phyloP scores from a whole-genome alignment of 1,140 invertebrate species.

The Cyclargus thomasi region DNA sequence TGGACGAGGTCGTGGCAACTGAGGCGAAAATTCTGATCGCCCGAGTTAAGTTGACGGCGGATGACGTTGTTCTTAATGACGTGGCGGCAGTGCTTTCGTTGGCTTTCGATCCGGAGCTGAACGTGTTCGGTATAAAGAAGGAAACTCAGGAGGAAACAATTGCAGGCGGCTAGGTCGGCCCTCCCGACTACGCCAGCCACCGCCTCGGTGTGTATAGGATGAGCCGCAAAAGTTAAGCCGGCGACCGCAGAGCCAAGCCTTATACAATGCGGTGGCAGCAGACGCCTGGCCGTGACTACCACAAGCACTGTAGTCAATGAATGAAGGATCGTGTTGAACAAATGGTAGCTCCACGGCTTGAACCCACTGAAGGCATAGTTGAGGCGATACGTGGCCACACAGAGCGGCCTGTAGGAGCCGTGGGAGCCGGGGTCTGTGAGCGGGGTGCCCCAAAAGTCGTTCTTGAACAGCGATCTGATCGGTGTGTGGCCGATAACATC shows the following conservation, averaged over 20 bases:
- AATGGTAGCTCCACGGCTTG: constrained; percentile 92
- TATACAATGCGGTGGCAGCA: constrained; percentile 77
- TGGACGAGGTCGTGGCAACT: constrained; percentile 62
- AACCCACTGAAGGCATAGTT: constrained; percentile 92
- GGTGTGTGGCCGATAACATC: constrained; percentile 87
- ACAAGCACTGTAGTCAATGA: constrained; percentile 87
- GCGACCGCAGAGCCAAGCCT: constrained; percentile 83
- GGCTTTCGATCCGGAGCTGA: constrained; percentile 73
- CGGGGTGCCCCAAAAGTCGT: constrained; percentile 96
- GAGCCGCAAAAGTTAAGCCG: constrained; percentile 93
- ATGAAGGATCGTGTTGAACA: constrained; percentile 92
- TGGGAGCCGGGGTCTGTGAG: constrained; percentile 90
- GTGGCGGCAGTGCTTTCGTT: constrained; percentile 47
- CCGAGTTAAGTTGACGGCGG: constrained; percentile 37
- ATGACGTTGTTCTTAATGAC: constrained; percentile 43
- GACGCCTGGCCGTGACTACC: constrained; percentile 80
- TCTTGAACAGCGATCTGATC: constrained; percentile 83
- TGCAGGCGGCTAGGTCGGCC: constrained; percentile 93
- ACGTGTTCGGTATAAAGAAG: constrained; percentile 84
- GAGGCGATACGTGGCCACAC: constrained; percentile 93
- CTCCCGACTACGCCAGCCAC: constrained; percentile 97
- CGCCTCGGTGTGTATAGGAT: constrained; percentile 97
- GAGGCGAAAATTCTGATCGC: constrained; percentile 51
- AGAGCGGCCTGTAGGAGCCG: constrained; percentile 94
- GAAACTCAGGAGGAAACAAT: constrained; percentile 92